phyloP scores from a whole-genome alignment of 2,888 invertebrate species.

The Uloborus plumipes region DNA sequence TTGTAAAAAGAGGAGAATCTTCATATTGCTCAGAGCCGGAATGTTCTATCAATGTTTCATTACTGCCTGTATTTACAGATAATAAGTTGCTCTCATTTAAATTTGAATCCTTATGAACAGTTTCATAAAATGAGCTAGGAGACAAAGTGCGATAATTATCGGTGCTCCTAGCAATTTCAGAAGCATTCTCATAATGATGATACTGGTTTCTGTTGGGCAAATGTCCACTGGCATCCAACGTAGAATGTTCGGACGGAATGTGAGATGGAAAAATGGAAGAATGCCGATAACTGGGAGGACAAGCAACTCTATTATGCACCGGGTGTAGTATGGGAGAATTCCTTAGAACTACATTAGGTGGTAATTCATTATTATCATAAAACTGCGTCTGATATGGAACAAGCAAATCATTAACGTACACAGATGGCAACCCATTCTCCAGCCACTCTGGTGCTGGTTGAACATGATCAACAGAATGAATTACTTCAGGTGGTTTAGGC shows the following conservation, averaged over 20 bases:
- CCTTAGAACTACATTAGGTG: neutral
- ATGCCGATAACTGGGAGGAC: slow-evolving; percentile 13
- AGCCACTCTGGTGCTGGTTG: slow-evolving; percentile 37
- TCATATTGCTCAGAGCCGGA: neutral
- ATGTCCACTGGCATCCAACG: slow-evolving; percentile 8
- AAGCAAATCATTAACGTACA: slow-evolving; percentile 14
- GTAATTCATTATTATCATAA: too few relatives aligned
- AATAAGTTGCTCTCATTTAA: slow-evolving; percentile 8
- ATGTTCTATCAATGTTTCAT: neutral
- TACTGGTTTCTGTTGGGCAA: slow-evolving; percentile 23
- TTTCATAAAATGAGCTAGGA: slow-evolving; percentile 38
- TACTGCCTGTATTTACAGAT: neutral
- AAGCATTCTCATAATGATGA: slow-evolving; percentile 44
- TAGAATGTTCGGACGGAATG: slow-evolving; percentile 19
- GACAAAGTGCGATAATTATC: neutral
- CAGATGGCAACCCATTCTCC: slow-evolving; percentile 45
- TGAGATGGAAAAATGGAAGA: slow-evolving; percentile 15
- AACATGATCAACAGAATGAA: neutral
- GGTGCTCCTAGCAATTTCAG: slow-evolving; percentile 17
- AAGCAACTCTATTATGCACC: neutral
- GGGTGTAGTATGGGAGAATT: slow-evolving; percentile 20
- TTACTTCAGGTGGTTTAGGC: slow-evolving; percentile 20
- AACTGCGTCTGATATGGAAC: slow-evolving; percentile 13
- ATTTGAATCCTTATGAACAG: slow-evolving; percentile 17
- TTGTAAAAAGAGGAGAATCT: neutral